Base-by-base conservation (phyloP, 2,113 vertebrate species). In the Oncorhynchus nerka region DNA sequence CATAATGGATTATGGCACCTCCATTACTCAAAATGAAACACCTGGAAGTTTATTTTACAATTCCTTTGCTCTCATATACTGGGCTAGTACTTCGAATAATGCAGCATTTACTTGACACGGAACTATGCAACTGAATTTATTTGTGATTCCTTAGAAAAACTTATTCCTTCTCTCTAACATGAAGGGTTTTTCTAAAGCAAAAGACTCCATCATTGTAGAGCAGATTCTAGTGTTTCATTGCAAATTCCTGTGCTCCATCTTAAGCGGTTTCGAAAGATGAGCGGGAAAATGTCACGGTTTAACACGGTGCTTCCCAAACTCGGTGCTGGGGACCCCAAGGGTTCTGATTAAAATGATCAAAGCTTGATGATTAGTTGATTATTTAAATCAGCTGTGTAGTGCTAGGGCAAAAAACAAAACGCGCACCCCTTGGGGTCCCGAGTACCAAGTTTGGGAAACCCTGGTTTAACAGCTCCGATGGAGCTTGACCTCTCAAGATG, bases 401-500 rank as follows among this genome's bases (percentile, higher is more conserved):
- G 39, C 39, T 11, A 45, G 1, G 8, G 39, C 39, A 39, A 39
- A 39, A 39, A 39, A 2, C 34, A 34, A 34, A 34, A 34, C 6
- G 6, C 7, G 34, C 34, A 34, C 34, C 34, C 39, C 2, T 39
- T 39, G 39, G 39, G 39, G 39, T 11, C 39, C 39, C 9, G 2
- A 45, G 39, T 45, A 45, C 9, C 9, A 9, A 45, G 39, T 45
- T 45, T 45, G 39, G 39, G 39, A 45, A 45, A 45, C 39, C 39
- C 39, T 39, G 39, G 39, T 39, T 39, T 39, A 39, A 83, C 65
- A 68, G 65, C 76, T 74, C 62, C 71, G 51, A 51, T 70, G 69
- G 69, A 74, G 69, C 73, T 89, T 89, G 87, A 91, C 84, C 85
- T 84, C 75, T 78, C 77, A 82, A 86, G 80, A 81, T 1, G n/a